phyloP scores from a whole-genome alignment of 2,888 invertebrate genomes.

The Caenorhabditis imperialis region DNA sequence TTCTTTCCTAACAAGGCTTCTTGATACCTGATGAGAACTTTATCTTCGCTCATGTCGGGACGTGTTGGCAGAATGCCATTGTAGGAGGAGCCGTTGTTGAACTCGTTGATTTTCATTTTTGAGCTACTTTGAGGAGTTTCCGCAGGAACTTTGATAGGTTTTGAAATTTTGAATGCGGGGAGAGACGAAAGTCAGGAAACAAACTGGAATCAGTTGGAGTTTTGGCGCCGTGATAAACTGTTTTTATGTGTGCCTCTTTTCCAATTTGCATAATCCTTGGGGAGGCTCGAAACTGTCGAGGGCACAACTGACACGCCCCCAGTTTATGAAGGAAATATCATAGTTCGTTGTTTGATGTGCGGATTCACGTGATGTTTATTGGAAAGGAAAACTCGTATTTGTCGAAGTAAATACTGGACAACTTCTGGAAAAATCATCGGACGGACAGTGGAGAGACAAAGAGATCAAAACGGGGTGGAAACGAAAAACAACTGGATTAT shows the following conservation, averaged over 20 bases:
- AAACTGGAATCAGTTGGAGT: constrained; percentile 26
- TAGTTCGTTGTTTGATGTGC: constrained; percentile 23
- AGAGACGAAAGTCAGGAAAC: too few relatives aligned
- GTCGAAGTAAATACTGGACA: constrained; percentile 27
- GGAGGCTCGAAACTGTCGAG: neutral
- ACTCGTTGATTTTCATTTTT: constrained; percentile 48
- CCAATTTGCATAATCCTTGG: constrained; percentile 36
- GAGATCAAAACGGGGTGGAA: constrained; percentile 21
- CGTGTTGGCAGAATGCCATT: constrained; percentile 48
- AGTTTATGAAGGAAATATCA: constrained; percentile 11
- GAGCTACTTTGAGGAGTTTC: too few relatives aligned
- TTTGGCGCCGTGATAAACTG: constrained; percentile 27
- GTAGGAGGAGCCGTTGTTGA: constrained; percentile 45
- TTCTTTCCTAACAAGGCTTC: neutral
- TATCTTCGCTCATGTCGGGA: constrained; percentile 55
- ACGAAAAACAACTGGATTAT: constrained; percentile 48
- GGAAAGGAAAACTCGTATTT: constrained; percentile 36
- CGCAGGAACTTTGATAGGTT: too few relatives aligned
- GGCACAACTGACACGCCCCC: constrained; percentile 2
- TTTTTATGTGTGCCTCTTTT: constrained; percentile 11
- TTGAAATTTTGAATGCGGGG: too few relatives aligned
- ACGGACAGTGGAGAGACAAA: neutral
- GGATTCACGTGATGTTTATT: constrained; percentile 37
- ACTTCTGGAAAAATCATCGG: constrained; percentile 19
- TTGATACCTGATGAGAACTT: constrained; percentile 47